These are phyloP conservation scores for Morphnarchus princeps DNA, from an alignment of 2,113 vertebrate species.

Conservation along the genomic window DNA sequence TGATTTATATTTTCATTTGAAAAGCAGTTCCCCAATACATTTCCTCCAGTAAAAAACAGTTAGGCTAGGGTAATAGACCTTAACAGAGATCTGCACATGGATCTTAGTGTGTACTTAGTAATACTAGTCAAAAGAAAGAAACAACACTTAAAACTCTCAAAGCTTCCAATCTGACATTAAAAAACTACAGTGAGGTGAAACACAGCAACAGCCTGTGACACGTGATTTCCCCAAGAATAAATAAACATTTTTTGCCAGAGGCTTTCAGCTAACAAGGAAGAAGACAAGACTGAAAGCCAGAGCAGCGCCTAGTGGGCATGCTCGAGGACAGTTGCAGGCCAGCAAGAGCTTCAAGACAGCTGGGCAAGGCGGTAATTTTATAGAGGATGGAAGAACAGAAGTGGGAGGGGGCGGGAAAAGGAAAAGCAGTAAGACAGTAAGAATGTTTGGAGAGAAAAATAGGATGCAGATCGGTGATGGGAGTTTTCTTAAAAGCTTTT, in stretches of 20 bases:
- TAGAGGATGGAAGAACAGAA: neutral
- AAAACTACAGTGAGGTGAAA: neutral
- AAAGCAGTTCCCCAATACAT: neutral
- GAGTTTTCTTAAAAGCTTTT: neutral
- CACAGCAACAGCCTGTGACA: neutral
- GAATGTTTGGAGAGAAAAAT: neutral
- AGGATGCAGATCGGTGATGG: neutral
- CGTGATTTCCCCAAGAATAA: neutral
- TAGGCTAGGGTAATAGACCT: neutral
- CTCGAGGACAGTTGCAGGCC: neutral
- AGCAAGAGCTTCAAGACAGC: neutral
- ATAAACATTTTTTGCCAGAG: neutral
- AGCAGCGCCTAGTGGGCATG: neutral
- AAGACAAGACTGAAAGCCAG: neutral
- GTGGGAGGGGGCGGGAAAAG: neutral
- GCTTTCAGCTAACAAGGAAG: neutral
- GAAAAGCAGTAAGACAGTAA: neutral
- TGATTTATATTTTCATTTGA: neutral
- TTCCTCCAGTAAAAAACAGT: neutral
- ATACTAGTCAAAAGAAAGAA: neutral
- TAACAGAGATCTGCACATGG: neutral
- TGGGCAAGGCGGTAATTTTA: neutral
- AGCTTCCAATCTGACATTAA: neutral
- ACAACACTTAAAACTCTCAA: neutral
- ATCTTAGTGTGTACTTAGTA: neutral